Conservation (phyloP, 2,113 vertebrate species). For the Terrapene triunguis region DNA sequence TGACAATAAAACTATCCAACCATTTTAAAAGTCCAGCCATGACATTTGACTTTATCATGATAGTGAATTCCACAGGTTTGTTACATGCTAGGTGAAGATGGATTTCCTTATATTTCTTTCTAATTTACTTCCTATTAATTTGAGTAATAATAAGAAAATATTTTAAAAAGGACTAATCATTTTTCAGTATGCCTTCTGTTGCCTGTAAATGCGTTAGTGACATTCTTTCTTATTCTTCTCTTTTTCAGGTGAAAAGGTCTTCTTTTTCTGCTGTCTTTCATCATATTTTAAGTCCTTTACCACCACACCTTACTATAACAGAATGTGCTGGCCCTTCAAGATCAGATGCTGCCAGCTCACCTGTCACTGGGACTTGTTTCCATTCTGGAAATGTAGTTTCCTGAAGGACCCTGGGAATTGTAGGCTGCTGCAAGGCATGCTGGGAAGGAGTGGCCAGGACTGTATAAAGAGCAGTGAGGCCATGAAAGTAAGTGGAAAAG, state of each 20-base stretch:
- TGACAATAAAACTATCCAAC: background rate
- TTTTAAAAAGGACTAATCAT: background rate
- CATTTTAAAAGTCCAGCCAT: background rate
- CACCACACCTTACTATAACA: background rate
- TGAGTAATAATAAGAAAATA: background rate
- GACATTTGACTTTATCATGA: background rate
- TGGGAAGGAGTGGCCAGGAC: background rate
- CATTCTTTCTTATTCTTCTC: background rate
- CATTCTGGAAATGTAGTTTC: background rate
- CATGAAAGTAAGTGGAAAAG: background rate
- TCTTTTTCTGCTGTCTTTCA: background rate
- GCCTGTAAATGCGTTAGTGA: background rate
- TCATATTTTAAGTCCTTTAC: background rate
- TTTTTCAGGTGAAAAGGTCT: background rate
- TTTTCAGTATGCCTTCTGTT: background rate
- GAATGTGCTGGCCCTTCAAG: background rate
- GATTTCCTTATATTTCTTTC: background rate
- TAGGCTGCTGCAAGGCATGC: background rate
- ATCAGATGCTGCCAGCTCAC: background rate
- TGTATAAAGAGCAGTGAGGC: background rate
- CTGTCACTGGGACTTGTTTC: background rate
- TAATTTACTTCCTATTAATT: background rate
- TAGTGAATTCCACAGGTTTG: fast-evolving
- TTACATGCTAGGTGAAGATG: background rate
- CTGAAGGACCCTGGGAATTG: background rate